Evolutionary conservation across 2,797 vertebrate species (phyloP), one percentile per base, ranked within the genome.

Genomic region (Myoxocephalus aenaeus): DNA sequence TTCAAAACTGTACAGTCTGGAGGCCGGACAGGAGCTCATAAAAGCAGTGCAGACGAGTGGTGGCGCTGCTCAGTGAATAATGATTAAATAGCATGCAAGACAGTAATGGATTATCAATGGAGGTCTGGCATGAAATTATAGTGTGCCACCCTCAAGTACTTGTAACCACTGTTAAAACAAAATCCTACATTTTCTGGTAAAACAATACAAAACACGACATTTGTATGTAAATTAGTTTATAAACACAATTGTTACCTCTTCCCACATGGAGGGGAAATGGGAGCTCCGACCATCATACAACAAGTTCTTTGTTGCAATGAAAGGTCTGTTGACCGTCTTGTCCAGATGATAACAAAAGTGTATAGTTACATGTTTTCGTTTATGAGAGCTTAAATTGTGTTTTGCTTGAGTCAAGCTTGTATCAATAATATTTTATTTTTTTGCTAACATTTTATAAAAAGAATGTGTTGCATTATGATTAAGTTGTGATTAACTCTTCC

Each of bases 341-440:
- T 96, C 93, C 94, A 96, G 95, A 96, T 94, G 94, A 95, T 91
- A 93, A 93, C 90, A 92, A 91, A 91, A 89, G 87, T 92, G 90
- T 95, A 94, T 14, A 64, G 81, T 86, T 81, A 80, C 94, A 93
- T 94, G 94, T 96, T 94, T 94, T 95, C 94, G 84, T 95, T 96
- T 86, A 94, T 90, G 94, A 93, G 90, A 94, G 93, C 95, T 90
- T 86, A 84, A 86, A 91, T 85, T 70, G 51, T 91, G 50, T 94
- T 89, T 95, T 94, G 96, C 96, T 98, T 98, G 96, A 97, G 95
- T 95, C 91, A 92, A 94, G 93, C 90, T 78, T 82, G 46, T 85
- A 20, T 73, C 58, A 29, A 17, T 57, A 51, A 80, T 65, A 12
- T 40, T 38, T 44, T 15, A 79, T 84, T 77, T 79, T 78, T 20